phyloP scores from a whole-genome alignment of 2,888 invertebrate species.

The Chelonus formosanus region DNA sequence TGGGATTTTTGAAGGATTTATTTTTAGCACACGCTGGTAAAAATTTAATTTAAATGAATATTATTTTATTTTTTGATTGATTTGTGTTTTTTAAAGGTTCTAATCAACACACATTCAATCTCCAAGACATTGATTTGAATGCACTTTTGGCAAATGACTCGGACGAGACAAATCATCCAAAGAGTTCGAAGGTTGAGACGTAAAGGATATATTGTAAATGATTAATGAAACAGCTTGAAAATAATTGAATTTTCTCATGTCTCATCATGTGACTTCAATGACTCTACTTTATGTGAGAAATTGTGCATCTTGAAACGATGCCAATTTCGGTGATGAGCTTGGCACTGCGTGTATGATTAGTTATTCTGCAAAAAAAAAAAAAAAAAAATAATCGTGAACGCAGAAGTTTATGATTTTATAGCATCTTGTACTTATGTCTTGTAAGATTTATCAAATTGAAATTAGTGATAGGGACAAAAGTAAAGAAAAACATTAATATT shows the following conservation, averaged over 20 bases:
- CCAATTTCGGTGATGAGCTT: slow-evolving; percentile 36
- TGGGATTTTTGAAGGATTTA: slow-evolving; percentile 81
- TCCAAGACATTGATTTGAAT: slow-evolving; percentile 59
- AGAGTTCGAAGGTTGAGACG: slow-evolving; percentile 44
- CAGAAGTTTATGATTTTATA: neutral
- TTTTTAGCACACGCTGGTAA: slow-evolving; percentile 83
- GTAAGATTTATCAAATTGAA: slow-evolving; percentile 8
- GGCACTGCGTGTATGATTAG: slow-evolving; percentile 21
- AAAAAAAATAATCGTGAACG: neutral
- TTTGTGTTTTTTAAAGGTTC: slow-evolving; percentile 47
- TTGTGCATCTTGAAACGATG: slow-evolving; percentile 57
- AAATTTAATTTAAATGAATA: slow-evolving; percentile 1
- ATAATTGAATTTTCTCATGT: slow-evolving; percentile 39
- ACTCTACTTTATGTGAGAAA: slow-evolving; percentile 39
- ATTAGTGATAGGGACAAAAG: too few relatives aligned
- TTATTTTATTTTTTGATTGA: slow-evolving; percentile 13
- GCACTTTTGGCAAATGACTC: slow-evolving; percentile 57
- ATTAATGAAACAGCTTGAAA: slow-evolving; percentile 32
- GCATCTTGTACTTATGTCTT: neutral
- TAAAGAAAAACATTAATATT: too few relatives aligned
- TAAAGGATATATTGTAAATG: slow-evolving; percentile 33
- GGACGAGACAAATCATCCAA: slow-evolving; percentile 47
- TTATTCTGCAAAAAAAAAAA: slow-evolving; percentile 9
- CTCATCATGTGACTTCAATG: slow-evolving; percentile 29
- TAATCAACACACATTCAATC: slow-evolving; percentile 55